Evolutionary conservation across 2,888 invertebrate genomes (phyloP), one percentile per base, ranked within the genome.

Genomic region (Pedicia rivosa): DNA sequence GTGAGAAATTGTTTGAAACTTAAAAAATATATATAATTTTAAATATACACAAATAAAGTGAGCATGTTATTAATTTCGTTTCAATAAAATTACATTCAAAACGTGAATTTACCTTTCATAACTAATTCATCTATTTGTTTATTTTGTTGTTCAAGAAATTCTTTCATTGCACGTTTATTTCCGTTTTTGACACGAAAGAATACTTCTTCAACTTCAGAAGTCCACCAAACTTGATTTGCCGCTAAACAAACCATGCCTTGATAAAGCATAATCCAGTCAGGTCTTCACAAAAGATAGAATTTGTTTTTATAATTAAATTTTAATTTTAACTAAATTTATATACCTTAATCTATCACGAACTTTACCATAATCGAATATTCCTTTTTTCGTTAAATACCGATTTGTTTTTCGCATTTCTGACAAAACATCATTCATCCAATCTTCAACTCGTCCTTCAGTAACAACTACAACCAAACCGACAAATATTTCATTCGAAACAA

Each of bases 221-320:
- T 92, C 91, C 91, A 92, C 91, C 91, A 92, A 2, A 92, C 79
- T 49, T 83, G 81, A 64, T 87, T 87, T 0, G 83, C 82, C 0
- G 79, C 84, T 13, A 87, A 62, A 44, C 80, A 74, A 30, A 86
- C 74, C 84, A 86, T 86, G 35, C 91, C 91, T 55, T 82, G 81
- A 60, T 83, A 90, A 47, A 82, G 76, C 53, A 88, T 52, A 67
- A 91, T 87, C 91, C 91, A 92, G 17, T 83, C 74, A 2, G 78
- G 74, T 54, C 90, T 78, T 37, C 19, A 13, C 3, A 27, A 8
- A 24, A 24, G 3, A 24, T 5, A 3, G n/a, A 24, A 24, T 12
- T 4, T 14, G n/a, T 5, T 2, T 27, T 14, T 38, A 22, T 12
- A n/a, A n/a, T n/a, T n/a, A n/a, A n/a, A n/a, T n/a, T 38, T 28